Conservation (phyloP, 2,113 vertebrate genomes). For the Saccopteryx bilineata region DNA sequence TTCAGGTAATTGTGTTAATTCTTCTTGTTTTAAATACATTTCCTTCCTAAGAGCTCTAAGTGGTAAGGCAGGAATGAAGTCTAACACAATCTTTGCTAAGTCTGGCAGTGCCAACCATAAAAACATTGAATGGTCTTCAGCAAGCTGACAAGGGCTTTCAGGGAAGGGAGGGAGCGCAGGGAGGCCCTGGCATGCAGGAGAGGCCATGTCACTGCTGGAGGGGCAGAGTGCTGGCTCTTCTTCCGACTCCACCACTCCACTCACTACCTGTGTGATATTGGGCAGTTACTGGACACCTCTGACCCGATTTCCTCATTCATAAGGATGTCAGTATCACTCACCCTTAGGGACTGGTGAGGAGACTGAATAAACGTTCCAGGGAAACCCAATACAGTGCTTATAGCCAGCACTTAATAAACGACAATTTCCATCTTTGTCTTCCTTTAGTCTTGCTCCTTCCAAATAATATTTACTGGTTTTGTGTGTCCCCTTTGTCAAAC, state of each 20-base stretch:
- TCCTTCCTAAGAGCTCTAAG: not conserved
- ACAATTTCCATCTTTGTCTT: not conserved
- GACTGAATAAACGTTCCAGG: not conserved
- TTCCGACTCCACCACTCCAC: not conserved
- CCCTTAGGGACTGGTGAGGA: conserved; percentile 33
- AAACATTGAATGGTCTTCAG: not conserved
- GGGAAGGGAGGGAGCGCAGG: not conserved
- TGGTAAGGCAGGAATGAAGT: not conserved
- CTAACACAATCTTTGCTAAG: conserved; percentile 31
- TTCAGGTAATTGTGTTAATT: not conserved
- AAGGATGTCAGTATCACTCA: not conserved
- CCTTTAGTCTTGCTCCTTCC: conserved; percentile 25
- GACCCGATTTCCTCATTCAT: not conserved
- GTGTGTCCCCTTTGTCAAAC: not conserved
- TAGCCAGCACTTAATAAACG: conserved; percentile 21
- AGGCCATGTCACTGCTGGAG: not conserved
- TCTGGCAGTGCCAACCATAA: not conserved
- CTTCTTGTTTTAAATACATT: conserved; percentile 26
- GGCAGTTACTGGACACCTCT: not conserved
- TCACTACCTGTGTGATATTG: not conserved
- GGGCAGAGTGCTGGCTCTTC: not conserved
- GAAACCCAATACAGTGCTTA: not conserved
- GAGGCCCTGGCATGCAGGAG: not conserved
- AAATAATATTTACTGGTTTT: not conserved
- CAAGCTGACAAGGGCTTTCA: not conserved